These are phyloP conservation scores for Drosophila nr. perissopoda DNA, from an alignment of 2,888 invertebrate species.

Conservation along the genomic window DNA sequence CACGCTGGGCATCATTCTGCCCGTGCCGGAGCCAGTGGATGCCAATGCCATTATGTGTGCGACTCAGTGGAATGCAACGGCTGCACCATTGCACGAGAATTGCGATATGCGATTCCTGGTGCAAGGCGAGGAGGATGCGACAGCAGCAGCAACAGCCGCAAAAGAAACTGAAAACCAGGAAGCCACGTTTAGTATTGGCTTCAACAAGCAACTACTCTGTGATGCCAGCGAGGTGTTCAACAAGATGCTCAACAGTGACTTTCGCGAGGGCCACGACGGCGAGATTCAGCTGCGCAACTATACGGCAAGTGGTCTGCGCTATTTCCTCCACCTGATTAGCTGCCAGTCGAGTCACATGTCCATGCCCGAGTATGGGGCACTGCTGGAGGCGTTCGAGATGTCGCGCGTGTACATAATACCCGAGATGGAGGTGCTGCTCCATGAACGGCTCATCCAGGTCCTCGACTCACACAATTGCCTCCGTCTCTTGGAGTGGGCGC, in stretches of 20 bases:
- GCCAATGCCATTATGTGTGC: slow-evolving; percentile 32
- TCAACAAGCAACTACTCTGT: slow-evolving; percentile 82
- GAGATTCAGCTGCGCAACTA: slow-evolving; percentile 83
- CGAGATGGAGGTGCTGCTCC: slow-evolving; percentile 79
- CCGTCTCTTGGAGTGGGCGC: slow-evolving; percentile 83
- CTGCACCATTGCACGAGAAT: slow-evolving; percentile 50
- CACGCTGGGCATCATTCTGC: slow-evolving; percentile 78
- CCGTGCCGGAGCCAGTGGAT: slow-evolving; percentile 58
- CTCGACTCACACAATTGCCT: slow-evolving; percentile 82
- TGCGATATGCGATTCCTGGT: slow-evolving; percentile 83
- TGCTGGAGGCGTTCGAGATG: slow-evolving; percentile 84
- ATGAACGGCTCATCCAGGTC: slow-evolving; percentile 76
- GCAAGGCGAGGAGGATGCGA: slow-evolving; percentile 11
- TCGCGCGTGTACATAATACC: slow-evolving; percentile 84
- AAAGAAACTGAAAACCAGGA: slow-evolving; percentile 12
- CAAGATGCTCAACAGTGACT: slow-evolving; percentile 84
- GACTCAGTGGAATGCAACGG: slow-evolving; percentile 39
- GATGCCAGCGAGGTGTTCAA: slow-evolving; percentile 84
- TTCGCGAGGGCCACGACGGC: slow-evolving; percentile 83
- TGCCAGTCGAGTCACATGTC: slow-evolving; percentile 66
- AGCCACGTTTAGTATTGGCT: slow-evolving; percentile 67
- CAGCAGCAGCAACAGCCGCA: neutral
- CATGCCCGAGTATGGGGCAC: slow-evolving; percentile 75
- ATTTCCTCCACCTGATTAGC: slow-evolving; percentile 83
- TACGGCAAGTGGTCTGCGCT: slow-evolving; percentile 81